Percentiles rank a stretch among this genome's conserved stretches.
Conservation (phyloP, 64 coral and sea anemone genomes). For the Cladopsammia gracilis region DNA sequence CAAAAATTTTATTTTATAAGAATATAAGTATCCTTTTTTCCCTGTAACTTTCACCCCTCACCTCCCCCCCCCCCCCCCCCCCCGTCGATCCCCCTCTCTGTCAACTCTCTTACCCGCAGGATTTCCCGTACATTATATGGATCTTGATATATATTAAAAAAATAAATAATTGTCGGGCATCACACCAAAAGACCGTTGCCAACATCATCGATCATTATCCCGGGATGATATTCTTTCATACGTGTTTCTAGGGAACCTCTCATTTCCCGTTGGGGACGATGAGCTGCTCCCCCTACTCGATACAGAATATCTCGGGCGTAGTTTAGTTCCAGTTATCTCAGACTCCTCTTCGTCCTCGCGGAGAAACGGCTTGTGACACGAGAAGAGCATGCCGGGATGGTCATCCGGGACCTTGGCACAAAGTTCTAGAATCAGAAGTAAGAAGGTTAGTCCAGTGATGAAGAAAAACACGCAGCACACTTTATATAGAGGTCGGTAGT, state of each 20-base stretch:
- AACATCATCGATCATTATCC: not conserved
- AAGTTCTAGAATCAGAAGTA: constrained; percentile 88
- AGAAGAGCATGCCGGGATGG: constrained; percentile 97
- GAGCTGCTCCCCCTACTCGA: constrained; percentile 27
- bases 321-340: not conserved
- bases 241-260: constrained; percentile 7
- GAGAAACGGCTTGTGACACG: constrained; percentile 90
- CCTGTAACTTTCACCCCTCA: no score
- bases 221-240: constrained; percentile 21
- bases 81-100: no score
- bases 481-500: constrained; percentile 90
- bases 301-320: constrained; percentile 7
- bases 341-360: constrained; percentile 75
- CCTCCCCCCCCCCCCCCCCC: no score
- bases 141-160: no score
- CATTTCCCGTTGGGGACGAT: not conserved
- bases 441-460: constrained; percentile 85
- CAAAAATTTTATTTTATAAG: no score
- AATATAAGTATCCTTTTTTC: no score
- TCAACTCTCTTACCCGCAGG: no score
- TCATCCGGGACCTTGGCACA: constrained; percentile 98
- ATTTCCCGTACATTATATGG: no score
- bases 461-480: constrained; percentile 93
- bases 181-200: no score
- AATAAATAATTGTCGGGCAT: no score